Evolutionary conservation across 1,140 invertebrate genomes (phyloP).

Genomic region (Habropoda laboriosa): DNA sequence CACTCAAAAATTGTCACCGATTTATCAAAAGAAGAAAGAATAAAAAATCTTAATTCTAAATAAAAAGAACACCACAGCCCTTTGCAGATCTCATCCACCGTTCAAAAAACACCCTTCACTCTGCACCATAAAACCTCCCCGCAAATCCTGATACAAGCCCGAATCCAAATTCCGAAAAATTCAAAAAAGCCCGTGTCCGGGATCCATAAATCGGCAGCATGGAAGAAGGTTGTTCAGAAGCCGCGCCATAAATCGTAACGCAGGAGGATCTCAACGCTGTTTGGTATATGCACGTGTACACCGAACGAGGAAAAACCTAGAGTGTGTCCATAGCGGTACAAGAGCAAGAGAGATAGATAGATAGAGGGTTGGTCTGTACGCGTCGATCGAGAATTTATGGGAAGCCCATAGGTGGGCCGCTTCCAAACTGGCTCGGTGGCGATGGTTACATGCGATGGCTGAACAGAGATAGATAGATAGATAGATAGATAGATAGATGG

Average conservation of each 20-base stretch:
- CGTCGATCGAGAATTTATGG: constrained; percentile 75
- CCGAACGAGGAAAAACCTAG: not conserved
- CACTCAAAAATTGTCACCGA: too few species aligned
- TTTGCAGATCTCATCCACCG: too few species aligned
- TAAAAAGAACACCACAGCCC: too few species aligned
- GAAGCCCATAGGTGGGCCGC: constrained; percentile 42
- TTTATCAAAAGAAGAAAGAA: too few species aligned
- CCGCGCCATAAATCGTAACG: not conserved
- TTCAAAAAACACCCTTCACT: too few species aligned
- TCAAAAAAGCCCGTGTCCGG: not conserved
- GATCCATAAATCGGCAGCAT: not conserved
- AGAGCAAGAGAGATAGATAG: not conserved
- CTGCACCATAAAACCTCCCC: too few species aligned
- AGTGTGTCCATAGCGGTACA: constrained; percentile 29
- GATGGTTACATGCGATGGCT: constrained; percentile 9
- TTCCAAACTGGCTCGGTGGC: constrained; percentile 32
- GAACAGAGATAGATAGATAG: not conserved
- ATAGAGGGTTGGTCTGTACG: not conserved
- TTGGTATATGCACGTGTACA: constrained; percentile 29
- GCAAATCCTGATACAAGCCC: too few species aligned
- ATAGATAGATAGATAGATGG: not conserved
- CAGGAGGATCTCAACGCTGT: not conserved
- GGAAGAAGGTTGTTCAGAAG: not conserved
- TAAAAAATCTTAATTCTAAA: too few species aligned
- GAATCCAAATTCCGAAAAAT: too few species aligned